These are phyloP conservation scores for Anguilla obscura DNA, from an alignment of 2,797 vertebrate species.

Conservation along the genomic window DNA sequence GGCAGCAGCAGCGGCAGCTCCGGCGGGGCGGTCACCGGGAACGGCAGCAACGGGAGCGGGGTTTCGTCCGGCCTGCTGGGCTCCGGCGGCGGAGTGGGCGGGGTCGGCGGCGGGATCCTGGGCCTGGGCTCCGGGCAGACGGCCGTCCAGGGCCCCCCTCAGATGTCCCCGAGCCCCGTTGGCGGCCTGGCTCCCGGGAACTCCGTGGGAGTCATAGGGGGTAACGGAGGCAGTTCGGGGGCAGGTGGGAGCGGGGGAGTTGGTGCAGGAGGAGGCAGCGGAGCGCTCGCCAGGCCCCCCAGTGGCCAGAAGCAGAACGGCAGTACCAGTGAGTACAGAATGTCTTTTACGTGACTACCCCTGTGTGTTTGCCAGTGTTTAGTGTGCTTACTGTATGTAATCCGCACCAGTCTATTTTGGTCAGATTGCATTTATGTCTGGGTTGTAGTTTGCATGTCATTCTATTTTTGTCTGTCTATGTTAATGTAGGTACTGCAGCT, in stretches of 20 bases:
- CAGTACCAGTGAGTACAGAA: constrained; percentile 77
- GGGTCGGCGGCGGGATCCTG: constrained; percentile 66
- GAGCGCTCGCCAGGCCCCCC: constrained; percentile 55
- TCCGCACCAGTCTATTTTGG: neutral
- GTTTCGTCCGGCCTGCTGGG: constrained; percentile 61
- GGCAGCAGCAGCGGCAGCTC: constrained; percentile 45
- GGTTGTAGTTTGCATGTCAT: neutral
- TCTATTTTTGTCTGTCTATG: neutral
- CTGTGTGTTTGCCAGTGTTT: neutral
- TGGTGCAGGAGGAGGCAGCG: constrained; percentile 49
- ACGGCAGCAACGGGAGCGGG: constrained; percentile 59
- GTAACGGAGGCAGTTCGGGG: constrained; percentile 59
- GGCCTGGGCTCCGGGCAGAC: constrained; percentile 62
- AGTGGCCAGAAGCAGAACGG: constrained; percentile 83
- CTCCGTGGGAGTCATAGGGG: constrained; percentile 66
- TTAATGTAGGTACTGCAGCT: neutral
- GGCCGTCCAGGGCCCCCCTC: constrained; percentile 51
- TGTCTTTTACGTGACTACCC: neutral
- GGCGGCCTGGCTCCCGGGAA: constrained; percentile 59
- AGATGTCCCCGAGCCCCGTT: constrained; percentile 55
- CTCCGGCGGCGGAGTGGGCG: constrained; percentile 50
- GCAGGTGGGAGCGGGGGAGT: constrained; percentile 45
- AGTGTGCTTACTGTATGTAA: neutral
- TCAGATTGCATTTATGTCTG: neutral
- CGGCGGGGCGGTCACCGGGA: constrained; percentile 47